Base-by-base conservation (phyloP, 2,797 vertebrate genomes). In the Molossus molossus region DNA sequence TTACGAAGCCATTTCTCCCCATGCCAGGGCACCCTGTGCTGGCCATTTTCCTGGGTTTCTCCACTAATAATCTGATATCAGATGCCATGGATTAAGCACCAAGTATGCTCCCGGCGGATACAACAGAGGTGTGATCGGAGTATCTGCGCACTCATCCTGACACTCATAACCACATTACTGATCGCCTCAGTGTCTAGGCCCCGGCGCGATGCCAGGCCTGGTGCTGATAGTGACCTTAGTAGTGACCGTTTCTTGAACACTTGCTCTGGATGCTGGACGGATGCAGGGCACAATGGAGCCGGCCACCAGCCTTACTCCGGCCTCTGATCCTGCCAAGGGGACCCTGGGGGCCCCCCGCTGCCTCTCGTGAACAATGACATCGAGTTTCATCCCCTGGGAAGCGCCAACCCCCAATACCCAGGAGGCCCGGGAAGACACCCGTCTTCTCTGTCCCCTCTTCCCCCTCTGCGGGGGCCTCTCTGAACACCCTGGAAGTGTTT, bases 191-290 rank as follows among this genome's bases (percentile, higher is more conserved):
- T 5, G 23, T n/a, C 29, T 75, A 79, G 65, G 90, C 93, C 29
- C 50, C 60, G 9, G 29, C 75, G 69, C 9, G 58, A 20, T 20
- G 37, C 48, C 40, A 7, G 50, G 77, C 27, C 0, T 3, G 10
- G 67, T 1, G 0, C 7, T 2, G 3, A 67, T 1, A 1, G 11
- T 3, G 40, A 37, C 67, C 33, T 4, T 4, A 0, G 3, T 55
- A 1, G 40, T 12, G 9, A 4, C 23, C 0, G 0, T 50, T 67
- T 20, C 11, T 0, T 21, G 67, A 75, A n/a, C 73, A 23, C 45
- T 20, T 9, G 3, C 69, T 20, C 3, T 14, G 1, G 25, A 75
- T 5, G 45, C 33, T 40, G 48, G 83, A 33, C 0, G 1, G 40
- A 14, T 1, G 1, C 50, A 13, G 12, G 62, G 9, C 6, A 15